phyloP scores from a whole-genome alignment of 1,140 invertebrate species.

The Olivierus martensii region DNA sequence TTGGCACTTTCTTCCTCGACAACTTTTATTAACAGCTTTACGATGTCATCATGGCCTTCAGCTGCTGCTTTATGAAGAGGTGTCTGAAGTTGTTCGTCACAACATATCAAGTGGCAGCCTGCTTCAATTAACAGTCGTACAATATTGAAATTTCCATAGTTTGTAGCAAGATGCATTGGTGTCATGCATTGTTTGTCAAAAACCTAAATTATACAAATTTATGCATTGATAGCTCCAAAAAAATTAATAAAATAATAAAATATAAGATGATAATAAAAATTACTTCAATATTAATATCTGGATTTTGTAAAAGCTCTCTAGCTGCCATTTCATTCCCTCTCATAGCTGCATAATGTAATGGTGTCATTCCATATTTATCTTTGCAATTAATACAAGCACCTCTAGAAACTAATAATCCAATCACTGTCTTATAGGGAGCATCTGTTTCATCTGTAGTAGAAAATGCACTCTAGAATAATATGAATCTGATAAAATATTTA shows the following conservation, averaged over 20 bases:
- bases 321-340: conserved; percentile 33
- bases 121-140: conserved; percentile 52
- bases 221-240: neutral
- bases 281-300: conserved; percentile 24
- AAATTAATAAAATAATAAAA: neutral
- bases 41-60: conserved; percentile 29
- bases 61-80: conserved; percentile 32
- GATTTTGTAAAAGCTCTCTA: conserved; percentile 26
- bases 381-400: conserved; percentile 32
- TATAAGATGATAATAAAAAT: neutral
- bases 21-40: conserved; percentile 27
- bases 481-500: neutral
- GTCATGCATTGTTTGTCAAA: conserved; percentile 41
- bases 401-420: conserved; percentile 28
- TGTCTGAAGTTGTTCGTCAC: conserved; percentile 31
- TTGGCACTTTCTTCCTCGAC: conserved; percentile 24
- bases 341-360: conserved; percentile 37
- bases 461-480: neutral
- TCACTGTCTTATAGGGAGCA: conserved; percentile 18
- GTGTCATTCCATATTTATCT: conserved; percentile 34
- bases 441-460: neutral
- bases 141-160: conserved; percentile 57
- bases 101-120: conserved; percentile 42
- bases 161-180: conserved; percentile 61
- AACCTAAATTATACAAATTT: conserved; percentile 22